These are phyloP conservation scores for Gambelia wislizenii DNA, from an alignment of 2,797 vertebrate species.

Conservation along the genomic window DNA sequence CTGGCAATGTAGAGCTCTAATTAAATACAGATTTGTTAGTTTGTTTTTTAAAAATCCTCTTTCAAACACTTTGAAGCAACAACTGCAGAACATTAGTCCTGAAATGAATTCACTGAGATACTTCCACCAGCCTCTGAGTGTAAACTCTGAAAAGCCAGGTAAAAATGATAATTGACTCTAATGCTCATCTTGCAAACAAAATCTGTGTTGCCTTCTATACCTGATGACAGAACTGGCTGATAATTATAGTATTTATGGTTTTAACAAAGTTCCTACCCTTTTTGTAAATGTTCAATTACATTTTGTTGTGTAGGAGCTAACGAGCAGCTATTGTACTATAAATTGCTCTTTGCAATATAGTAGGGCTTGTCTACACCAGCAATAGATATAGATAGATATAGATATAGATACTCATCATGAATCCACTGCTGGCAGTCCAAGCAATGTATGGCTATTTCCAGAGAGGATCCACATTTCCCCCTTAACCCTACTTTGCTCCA, in stretches of 20 bases:
- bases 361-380: no score
- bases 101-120: constrained; percentile 31
- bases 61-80: constrained; percentile 64
- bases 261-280: constrained; percentile 23
- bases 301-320: constrained; percentile 13
- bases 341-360: background rate
- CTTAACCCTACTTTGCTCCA: no score
- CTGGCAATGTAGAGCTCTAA: constrained; percentile 56
- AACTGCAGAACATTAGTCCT: constrained; percentile 54
- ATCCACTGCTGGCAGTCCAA: no score
- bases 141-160: background rate
- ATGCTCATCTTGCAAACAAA: constrained; percentile 25
- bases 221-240: background rate
- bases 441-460: no score
- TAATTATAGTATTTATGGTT: constrained; percentile 1
- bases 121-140: background rate
- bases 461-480: no score
- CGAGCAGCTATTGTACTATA: constrained; percentile 14
- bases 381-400: no score
- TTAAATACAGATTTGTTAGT: constrained; percentile 50
- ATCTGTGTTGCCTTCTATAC: constrained; percentile 17
- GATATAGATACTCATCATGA: no score
- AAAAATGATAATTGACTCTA: constrained; percentile 5
- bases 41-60: constrained; percentile 46
- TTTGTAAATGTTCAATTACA: constrained; percentile 15